Percentiles rank a stretch among this genome's conserved stretches.
phyloP scores from a whole-genome alignment of 2,113 vertebrate species.

The Petromus typicus region DNA sequence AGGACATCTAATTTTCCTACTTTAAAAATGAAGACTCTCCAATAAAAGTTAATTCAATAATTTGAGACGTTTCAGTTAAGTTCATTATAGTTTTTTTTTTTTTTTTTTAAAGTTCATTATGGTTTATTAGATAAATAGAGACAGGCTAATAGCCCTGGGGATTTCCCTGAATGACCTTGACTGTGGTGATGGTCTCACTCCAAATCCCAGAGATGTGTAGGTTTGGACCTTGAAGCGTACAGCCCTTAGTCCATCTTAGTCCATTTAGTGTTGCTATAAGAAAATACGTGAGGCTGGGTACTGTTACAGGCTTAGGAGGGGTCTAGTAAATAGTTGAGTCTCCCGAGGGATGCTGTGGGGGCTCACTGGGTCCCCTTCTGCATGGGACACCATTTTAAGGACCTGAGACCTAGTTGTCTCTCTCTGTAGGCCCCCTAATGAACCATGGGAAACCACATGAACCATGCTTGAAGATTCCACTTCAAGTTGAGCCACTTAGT shows the following conservation, averaged over 20 bases:
- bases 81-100: background rate
- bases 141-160: background rate
- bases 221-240: background rate
- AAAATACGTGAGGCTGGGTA: background rate
- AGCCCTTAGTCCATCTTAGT: background rate
- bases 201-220: background rate
- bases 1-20: background rate
- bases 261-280: background rate
- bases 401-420: too few relatives aligned
- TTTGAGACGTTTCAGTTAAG: constrained; percentile 26
- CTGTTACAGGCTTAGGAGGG: background rate
- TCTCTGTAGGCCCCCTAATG: too few relatives aligned
- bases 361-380: too few relatives aligned
- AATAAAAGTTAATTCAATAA: constrained; percentile 2
- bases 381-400: too few relatives aligned
- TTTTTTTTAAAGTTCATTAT: background rate
- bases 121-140: background rate
- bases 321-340: too few relatives aligned
- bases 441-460: too few relatives aligned
- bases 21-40: background rate
- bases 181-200: background rate
- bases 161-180: background rate
- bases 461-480: too few relatives aligned
- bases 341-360: too few relatives aligned
- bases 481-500: too few relatives aligned